phyloP scores from a whole-genome alignment of 2,888 invertebrate genomes.

The Galeopsomyia nigrocyanea region DNA sequence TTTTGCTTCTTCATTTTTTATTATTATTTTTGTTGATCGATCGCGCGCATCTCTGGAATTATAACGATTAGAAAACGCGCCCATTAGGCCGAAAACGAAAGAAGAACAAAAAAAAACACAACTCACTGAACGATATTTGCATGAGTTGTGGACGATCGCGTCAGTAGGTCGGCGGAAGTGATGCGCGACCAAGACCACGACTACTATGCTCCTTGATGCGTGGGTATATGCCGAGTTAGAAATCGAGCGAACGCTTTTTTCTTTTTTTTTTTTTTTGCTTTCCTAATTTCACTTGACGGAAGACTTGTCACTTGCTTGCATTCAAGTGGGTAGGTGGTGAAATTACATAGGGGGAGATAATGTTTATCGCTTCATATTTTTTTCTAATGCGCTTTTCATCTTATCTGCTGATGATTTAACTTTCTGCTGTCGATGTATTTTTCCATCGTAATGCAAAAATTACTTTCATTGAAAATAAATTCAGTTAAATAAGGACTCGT shows the following conservation, averaged over 20 bases:
- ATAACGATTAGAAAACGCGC: constrained; percentile 39
- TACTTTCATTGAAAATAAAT: no score
- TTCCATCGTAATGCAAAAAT: no score
- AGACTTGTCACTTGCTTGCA: no score
- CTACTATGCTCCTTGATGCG: no score
- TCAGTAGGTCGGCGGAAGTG: constrained; percentile 40
- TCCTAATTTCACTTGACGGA: constrained; percentile 7
- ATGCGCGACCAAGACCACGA: not conserved
- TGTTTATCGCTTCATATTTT: no score
- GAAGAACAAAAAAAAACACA: not conserved
- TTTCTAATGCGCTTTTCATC: no score
- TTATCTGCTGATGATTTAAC: no score
- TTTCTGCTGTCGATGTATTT: no score
- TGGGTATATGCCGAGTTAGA: not conserved
- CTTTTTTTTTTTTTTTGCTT: not conserved
- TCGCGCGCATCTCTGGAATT: constrained; percentile 15
- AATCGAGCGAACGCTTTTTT: not conserved
- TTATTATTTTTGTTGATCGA: constrained; percentile 22
- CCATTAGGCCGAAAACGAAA: not conserved
- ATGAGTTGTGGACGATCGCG: constrained; percentile 6
- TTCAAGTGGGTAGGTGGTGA: no score
- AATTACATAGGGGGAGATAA: not conserved
- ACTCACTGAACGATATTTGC: constrained; percentile 18
- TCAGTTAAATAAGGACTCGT: no score
- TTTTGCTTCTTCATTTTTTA: constrained; percentile 15